A percentile compares a stretch with the other conserved stretches of the same genome.
Conservation (phyloP, 1,140 invertebrate species). For the Thaumatotibia leucotreta region DNA sequence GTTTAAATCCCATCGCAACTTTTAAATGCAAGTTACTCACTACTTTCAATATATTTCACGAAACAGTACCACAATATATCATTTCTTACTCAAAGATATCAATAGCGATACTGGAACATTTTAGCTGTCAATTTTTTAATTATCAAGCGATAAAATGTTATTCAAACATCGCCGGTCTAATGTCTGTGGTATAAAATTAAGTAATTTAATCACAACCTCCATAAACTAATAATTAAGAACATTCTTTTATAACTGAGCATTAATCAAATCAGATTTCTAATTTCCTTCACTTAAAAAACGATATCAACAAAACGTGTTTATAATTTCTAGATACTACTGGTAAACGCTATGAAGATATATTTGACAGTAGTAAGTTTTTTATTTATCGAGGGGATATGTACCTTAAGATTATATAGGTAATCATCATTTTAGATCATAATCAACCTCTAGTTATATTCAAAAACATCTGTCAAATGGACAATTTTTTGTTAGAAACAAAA, state of each 20-base stretch:
- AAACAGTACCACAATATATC: slow-evolving; percentile 47
- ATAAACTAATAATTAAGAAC: not conserved
- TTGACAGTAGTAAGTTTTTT: no score
- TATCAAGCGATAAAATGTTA: slow-evolving; percentile 37
- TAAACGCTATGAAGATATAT: no score
- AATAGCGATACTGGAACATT: slow-evolving; percentile 32
- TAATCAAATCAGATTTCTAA: not conserved
- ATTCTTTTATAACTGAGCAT: not conserved
- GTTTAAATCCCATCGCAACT: slow-evolving; percentile 25
- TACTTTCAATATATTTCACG: slow-evolving; percentile 22
- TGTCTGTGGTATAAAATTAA: not conserved
- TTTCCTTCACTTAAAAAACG: not conserved
- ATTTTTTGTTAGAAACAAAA: no score
- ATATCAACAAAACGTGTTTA: not conserved
- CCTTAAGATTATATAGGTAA: no score
- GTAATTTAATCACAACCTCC: slow-evolving; percentile 11
- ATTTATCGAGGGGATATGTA: no score
- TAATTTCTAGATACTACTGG: slow-evolving; percentile 1
- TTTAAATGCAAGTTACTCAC: slow-evolving; percentile 13
- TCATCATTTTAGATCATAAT: no score
- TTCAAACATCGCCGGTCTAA: slow-evolving; percentile 17
- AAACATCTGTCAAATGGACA: no score
- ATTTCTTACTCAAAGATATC: slow-evolving; percentile 24
- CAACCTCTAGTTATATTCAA: no score
- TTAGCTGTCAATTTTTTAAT: slow-evolving; percentile 26